A percentile compares a stretch with the other conserved stretches of the same genome.
phyloP scores from a whole-genome alignment of 1,140 invertebrate genomes.

The Brachionus angularis region DNA sequence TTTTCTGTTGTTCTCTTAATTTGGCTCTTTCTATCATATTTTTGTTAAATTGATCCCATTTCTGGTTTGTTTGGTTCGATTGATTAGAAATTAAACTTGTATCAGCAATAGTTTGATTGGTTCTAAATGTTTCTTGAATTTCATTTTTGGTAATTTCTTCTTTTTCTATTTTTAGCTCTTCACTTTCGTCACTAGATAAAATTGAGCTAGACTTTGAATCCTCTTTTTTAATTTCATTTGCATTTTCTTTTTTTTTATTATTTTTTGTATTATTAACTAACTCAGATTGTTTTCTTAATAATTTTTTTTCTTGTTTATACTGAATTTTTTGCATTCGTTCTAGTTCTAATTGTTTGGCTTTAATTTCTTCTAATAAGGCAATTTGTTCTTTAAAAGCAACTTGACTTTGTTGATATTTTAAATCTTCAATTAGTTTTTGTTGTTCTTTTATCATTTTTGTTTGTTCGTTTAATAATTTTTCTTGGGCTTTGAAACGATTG shows the following conservation, averaged over 20 bases:
- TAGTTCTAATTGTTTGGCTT: constrained; percentile 36
- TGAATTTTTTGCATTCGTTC: constrained; percentile 15
- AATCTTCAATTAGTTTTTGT: constrained; percentile 52
- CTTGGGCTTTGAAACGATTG: constrained; percentile 54
- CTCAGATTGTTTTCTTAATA: constrained; percentile 5
- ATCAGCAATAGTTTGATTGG: too few relatives aligned
- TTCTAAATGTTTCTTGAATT: too few relatives aligned
- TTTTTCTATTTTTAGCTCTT: too few relatives aligned
- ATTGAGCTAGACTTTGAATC: neutral
- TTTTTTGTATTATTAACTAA: neutral
- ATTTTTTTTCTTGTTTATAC: constrained; percentile 26
- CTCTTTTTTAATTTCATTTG: neutral
- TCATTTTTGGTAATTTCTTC: too few relatives aligned
- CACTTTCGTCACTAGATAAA: neutral
- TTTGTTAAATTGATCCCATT: constrained; percentile 45
- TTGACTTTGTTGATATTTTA: constrained; percentile 50
- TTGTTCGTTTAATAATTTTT: constrained; percentile 47
- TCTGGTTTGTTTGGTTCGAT: constrained; percentile 24
- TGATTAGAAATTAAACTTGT: too few relatives aligned
- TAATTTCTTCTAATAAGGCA: constrained; percentile 33
- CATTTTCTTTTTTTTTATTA: neutral
- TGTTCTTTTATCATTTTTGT: constrained; percentile 49
- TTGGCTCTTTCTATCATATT: constrained; percentile 54
- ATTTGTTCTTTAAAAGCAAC: constrained; percentile 48
- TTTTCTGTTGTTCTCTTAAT: constrained; percentile 51